Evolutionary conservation across 2,888 invertebrate species (phyloP).

Genomic region (Melinaea marsaeus): DNA sequence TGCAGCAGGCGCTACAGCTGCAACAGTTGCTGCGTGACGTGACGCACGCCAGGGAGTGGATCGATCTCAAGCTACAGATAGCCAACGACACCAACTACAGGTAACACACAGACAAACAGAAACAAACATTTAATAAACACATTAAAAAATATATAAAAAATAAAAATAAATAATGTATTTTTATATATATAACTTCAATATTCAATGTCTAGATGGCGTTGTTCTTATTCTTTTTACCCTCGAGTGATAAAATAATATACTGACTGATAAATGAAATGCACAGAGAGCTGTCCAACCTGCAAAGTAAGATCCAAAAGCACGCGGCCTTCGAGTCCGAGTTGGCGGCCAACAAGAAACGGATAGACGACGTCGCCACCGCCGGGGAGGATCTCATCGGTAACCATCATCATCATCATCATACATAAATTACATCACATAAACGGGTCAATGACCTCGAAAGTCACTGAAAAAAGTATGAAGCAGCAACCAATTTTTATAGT

Average conservation of each 20-base stretch:
- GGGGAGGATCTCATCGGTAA: constrained; percentile 83
- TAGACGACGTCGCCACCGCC: constrained; percentile 88
- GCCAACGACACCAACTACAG: constrained; percentile 94
- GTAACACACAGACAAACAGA: constrained; percentile 35
- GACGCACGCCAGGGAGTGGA: constrained; percentile 93
- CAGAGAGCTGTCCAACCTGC: constrained; percentile 96
- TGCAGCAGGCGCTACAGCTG: constrained; percentile 91
- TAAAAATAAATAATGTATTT: no score
- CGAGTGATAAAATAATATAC: not conserved
- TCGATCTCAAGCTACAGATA: constrained; percentile 94
- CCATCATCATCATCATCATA: constrained; percentile 4
- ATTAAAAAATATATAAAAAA: no score
- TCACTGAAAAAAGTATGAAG: no score
- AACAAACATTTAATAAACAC: no score
- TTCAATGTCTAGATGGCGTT: no score
- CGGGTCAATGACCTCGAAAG: no score
- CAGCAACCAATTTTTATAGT: no score
- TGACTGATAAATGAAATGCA: not conserved
- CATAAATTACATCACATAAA: not conserved
- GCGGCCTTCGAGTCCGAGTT: constrained; percentile 97
- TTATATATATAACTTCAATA: no score
- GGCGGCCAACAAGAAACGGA: constrained; percentile 90
- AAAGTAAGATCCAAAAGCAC: constrained; percentile 97
- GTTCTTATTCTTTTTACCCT: no score
- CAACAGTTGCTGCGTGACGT: constrained; percentile 93